Conservation (phyloP, 2,888 invertebrate species). For the Proisotoma minuta region DNA sequence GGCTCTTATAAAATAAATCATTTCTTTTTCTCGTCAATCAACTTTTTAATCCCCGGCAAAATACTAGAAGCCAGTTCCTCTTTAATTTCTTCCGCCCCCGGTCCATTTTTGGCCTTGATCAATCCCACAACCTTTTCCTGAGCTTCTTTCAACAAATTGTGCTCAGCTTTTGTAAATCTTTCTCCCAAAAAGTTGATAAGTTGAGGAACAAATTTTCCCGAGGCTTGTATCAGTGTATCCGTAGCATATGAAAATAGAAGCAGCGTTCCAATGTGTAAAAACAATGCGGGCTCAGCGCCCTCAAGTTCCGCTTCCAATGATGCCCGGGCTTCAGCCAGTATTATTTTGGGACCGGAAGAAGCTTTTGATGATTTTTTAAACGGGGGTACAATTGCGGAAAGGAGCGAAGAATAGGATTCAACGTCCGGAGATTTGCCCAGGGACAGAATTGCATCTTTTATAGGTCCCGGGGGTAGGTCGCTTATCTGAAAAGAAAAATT, state of each 20-base stretch:
- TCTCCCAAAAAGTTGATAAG: conserved; percentile 69
- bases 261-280: conserved; percentile 70
- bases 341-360: conserved; percentile 18
- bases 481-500: too few species aligned
- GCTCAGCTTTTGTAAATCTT: conserved; percentile 64
- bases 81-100: conserved; percentile 55
- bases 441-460: conserved; percentile 29
- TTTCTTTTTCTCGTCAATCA: conserved; percentile 52
- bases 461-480: conserved; percentile 25
- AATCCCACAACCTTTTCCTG: conserved; percentile 37
- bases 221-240: conserved; percentile 81
- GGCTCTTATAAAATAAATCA: too few species aligned
- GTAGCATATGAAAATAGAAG: conserved; percentile 75
- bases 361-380: conserved; percentile 34
- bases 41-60: conserved; percentile 54
- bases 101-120: conserved; percentile 48
- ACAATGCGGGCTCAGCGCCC: conserved; percentile 60
- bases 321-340: conserved; percentile 56
- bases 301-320: conserved; percentile 73
- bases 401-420: conserved; percentile 21
- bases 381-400: conserved; percentile 28
- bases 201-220: conserved; percentile 84
- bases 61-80: conserved; percentile 52
- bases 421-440: conserved; percentile 27
- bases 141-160: conserved; percentile 60